Evolutionary conservation across 2,888 invertebrate genomes (phyloP).

Genomic region (Atrina japonica): DNA sequence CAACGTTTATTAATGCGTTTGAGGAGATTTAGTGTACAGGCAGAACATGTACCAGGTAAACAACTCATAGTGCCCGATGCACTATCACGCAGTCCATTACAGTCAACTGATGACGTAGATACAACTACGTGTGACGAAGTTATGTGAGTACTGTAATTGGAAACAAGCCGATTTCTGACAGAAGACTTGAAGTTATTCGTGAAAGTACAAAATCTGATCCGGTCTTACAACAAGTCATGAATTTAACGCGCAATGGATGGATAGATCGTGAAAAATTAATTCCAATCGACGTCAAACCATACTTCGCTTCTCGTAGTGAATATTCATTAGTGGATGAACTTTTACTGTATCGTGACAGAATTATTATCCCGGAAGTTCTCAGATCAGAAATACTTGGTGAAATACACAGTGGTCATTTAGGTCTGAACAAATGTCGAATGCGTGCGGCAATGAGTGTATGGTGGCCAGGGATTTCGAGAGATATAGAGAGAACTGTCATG

Average conservation of each 20-base stretch:
- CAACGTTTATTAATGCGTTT: conserved; percentile 55
- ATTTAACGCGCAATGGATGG: conserved; percentile 7
- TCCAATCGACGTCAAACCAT: not conserved
- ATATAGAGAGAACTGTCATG: conserved; percentile 26
- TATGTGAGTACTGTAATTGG: conserved; percentile 25
- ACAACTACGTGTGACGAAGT: conserved; percentile 15
- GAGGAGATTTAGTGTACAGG: conserved; percentile 30
- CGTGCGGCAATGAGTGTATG: conserved; percentile 39
- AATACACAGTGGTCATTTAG: conserved; percentile 49
- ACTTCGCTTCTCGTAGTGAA: not conserved
- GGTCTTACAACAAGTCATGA: not conserved
- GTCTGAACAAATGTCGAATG: conserved; percentile 42
- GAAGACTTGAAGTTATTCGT: conserved; percentile 29
- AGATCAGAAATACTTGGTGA: conserved; percentile 27
- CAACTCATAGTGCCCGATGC: conserved; percentile 31
- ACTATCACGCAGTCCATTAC: conserved; percentile 25
- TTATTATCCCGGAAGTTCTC: conserved; percentile 20
- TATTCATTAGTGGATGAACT: not conserved
- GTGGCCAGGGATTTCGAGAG: conserved; percentile 47
- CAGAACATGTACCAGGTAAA: conserved; percentile 32
- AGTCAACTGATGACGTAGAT: not conserved
- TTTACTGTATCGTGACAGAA: conserved; percentile 5
- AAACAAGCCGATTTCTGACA: conserved; percentile 24
- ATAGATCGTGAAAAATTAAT: not conserved
- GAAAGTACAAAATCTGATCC: not conserved